A percentile compares a stretch with the other conserved stretches of the same genome.
These are phyloP conservation scores for Sarcophilus harrisii DNA, from an alignment of 2,797 vertebrate genomes.

Conservation along the genomic window DNA sequence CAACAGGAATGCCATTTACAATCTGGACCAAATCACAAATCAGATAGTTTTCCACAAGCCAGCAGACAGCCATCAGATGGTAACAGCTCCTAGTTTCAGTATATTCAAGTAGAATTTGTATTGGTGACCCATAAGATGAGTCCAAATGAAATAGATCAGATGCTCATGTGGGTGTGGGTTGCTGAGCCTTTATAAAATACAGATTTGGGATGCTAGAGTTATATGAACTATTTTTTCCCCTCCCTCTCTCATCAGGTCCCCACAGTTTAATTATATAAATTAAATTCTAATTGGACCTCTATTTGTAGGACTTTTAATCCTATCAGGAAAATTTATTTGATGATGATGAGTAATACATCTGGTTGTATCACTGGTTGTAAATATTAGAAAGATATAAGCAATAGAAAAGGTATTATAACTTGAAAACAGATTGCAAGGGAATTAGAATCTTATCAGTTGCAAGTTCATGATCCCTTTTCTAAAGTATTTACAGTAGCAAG, in stretches of 20 bases:
- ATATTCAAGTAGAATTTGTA: conserved; percentile 3
- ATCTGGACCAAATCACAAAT: conserved; percentile 36
- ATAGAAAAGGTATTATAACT: neutral
- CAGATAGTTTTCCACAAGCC: neutral
- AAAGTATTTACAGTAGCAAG: conserved; percentile 19
- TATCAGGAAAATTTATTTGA: conserved; percentile 45
- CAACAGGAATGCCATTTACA: conserved; percentile 4
- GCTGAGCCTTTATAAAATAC: neutral
- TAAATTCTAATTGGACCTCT: conserved; percentile 15
- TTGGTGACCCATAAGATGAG: neutral
- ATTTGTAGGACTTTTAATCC: neutral
- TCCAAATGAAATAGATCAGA: neutral
- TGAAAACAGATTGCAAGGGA: neutral
- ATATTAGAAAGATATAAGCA: conserved; percentile 56
- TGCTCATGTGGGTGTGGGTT: neutral
- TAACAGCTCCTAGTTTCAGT: neutral
- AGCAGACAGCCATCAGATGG: conserved; percentile 21
- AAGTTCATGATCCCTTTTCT: conserved; percentile 42
- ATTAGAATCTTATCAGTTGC: conserved; percentile 55
- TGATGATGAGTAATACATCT: conserved; percentile 59
- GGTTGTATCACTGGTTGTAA: neutral
- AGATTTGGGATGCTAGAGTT: conserved; percentile 1
- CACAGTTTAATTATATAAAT: conserved; percentile 2
- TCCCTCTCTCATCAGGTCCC: neutral
- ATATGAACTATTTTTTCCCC: conserved; percentile 3